Conservation (phyloP, 2,888 invertebrate species). For the Ferrisia virgata region DNA sequence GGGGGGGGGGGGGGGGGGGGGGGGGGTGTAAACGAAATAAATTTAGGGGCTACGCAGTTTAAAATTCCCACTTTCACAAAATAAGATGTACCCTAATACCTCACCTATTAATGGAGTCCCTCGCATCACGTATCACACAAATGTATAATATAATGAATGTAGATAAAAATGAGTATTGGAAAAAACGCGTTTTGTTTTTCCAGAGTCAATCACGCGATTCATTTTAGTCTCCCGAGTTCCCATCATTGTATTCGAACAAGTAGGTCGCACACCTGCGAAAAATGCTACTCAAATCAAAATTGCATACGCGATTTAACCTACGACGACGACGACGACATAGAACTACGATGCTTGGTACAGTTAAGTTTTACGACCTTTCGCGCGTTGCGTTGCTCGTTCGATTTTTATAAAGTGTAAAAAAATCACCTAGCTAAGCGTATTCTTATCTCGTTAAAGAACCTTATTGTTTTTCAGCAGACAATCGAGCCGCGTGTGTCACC, state of each 20-base stretch:
- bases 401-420: not conserved
- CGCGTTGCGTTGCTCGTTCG: not conserved
- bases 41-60: too few relatives aligned
- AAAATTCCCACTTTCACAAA: too few relatives aligned
- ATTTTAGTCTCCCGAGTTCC: not conserved
- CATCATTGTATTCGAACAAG: conserved; percentile 20
- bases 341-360: not conserved
- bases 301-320: too few relatives aligned
- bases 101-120: too few relatives aligned
- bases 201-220: not conserved
- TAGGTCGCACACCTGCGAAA: conserved; percentile 24
- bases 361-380: conserved; percentile 6
- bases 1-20: too few relatives aligned
- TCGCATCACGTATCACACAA: too few relatives aligned
- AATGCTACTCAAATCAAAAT: conserved; percentile 1
- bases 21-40: too few relatives aligned
- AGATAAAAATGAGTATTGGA: not conserved
- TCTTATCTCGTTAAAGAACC: conserved; percentile 2
- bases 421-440: conserved; percentile 17
- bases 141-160: too few relatives aligned
- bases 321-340: too few relatives aligned
- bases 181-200: not conserved
- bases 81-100: too few relatives aligned
- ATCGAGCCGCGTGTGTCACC: conserved; percentile 21
- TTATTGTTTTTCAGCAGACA: conserved; percentile 2